phyloP scores from a whole-genome alignment of 2,797 vertebrate genomes.

The Platyrinchus mystaceus region DNA sequence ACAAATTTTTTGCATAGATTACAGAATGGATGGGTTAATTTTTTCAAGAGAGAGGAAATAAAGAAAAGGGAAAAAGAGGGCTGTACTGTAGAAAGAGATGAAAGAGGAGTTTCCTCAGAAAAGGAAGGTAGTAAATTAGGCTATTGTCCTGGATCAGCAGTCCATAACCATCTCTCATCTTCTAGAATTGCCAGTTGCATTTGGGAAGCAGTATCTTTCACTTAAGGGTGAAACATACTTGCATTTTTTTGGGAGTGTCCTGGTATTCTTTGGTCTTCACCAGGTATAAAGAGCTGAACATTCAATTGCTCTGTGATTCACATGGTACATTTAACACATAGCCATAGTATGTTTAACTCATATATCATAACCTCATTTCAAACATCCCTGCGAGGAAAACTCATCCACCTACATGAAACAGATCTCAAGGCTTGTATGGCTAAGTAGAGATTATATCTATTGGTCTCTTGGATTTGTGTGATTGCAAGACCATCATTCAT shows the following conservation, averaged over 20 bases:
- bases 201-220: neutral
- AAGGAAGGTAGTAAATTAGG: neutral
- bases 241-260: neutral
- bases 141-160: neutral
- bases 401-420: neutral
- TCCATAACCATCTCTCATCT: neutral
- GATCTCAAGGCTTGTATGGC: neutral
- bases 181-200: neutral
- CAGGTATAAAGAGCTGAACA: fast-evolving
- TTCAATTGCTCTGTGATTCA: neutral
- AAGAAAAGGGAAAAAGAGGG: neutral
- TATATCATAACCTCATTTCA: neutral
- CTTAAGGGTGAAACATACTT: neutral
- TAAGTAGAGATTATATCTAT: neutral
- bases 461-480: neutral
- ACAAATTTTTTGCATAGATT: neutral
- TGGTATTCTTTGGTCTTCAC: neutral
- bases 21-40: neutral
- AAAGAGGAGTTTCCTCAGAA: neutral
- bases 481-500: neutral
- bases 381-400: neutral
- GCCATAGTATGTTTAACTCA: fast-evolving
- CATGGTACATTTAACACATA: fast-evolving
- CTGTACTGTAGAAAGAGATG: neutral
- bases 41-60: neutral